Percentiles rank a stretch among this genome's conserved stretches.
Conservation (phyloP, 2,113 vertebrate species). For the Oxyura jamaicensis region DNA sequence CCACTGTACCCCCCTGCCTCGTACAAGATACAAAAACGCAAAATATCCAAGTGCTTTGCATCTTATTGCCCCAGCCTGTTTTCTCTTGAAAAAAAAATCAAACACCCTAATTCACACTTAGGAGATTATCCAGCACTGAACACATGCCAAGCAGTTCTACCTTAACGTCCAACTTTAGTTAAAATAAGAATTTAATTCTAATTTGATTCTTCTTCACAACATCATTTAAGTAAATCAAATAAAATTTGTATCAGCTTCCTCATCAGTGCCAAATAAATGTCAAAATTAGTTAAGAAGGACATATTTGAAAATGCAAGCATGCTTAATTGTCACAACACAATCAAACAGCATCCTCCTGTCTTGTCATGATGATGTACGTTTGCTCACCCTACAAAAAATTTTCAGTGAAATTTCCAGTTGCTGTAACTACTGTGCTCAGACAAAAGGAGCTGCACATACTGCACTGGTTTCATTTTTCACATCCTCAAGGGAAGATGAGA, state of each 20-base stretch:
- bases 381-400: constrained; percentile 68
- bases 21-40: not conserved
- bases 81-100: not conserved
- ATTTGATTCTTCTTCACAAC: not conserved
- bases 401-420: not conserved
- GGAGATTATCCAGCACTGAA: not conserved
- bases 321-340: not conserved
- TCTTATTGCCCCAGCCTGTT: not conserved
- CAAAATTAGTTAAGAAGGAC: not conserved
- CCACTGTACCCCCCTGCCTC: not conserved
- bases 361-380: not conserved
- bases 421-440: constrained; percentile 45
- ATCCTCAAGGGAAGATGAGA: constrained; percentile 23
- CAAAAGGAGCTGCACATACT: constrained; percentile 57
- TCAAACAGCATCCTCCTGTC: not conserved
- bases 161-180: not conserved
- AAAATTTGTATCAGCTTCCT: not conserved
- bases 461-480: constrained; percentile 71
- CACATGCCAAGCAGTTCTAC: not conserved
- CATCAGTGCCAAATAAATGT: not conserved
- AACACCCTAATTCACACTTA: not conserved
- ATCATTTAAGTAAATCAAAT: not conserved
- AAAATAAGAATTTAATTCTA: not conserved
- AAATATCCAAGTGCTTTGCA: not conserved
- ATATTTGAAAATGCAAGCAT: not conserved